Percentiles rank a stretch among this genome's conserved stretches.
Conservation (phyloP, 2,797 vertebrate species). For the Apodemus agrarius region DNA sequence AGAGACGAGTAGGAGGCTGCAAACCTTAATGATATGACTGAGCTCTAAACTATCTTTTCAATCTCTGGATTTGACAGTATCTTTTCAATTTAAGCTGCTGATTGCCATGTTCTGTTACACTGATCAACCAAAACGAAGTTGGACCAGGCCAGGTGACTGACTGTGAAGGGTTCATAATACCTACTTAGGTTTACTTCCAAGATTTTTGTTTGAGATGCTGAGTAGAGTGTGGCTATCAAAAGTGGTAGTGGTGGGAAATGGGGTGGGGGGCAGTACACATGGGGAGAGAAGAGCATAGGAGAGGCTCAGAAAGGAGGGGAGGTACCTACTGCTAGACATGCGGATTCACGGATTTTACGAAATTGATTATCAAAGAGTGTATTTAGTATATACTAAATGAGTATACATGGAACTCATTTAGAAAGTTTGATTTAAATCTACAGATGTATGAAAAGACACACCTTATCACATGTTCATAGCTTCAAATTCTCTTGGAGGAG, state of each 20-base stretch:
- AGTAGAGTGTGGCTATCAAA: not conserved
- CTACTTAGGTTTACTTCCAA: not conserved
- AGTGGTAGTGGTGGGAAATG: not conserved
- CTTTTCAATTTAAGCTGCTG: not conserved
- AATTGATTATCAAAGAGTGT: not conserved
- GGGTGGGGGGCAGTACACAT: not conserved
- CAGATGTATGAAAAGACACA: not conserved
- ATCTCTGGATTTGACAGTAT: not conserved
- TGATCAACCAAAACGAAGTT: constrained; percentile 12
- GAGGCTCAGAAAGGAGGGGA: not conserved
- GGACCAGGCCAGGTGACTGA: not conserved
- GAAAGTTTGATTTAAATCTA: not conserved
- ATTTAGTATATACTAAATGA: not conserved
- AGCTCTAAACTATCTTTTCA: not conserved
- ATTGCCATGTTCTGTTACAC: not conserved
- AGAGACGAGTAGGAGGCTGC: not conserved
- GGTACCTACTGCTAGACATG: not conserved
- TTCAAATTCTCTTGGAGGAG: not conserved
- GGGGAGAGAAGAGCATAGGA: not conserved
- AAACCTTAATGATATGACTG: not conserved
- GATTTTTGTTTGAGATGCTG: constrained; percentile 16
- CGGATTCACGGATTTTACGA: not conserved
- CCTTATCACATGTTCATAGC: not conserved
- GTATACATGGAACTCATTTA: not conserved
- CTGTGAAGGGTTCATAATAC: not conserved